phyloP scores from a whole-genome alignment of 1,140 invertebrate species.

The Drosophila yakuba region DNA sequence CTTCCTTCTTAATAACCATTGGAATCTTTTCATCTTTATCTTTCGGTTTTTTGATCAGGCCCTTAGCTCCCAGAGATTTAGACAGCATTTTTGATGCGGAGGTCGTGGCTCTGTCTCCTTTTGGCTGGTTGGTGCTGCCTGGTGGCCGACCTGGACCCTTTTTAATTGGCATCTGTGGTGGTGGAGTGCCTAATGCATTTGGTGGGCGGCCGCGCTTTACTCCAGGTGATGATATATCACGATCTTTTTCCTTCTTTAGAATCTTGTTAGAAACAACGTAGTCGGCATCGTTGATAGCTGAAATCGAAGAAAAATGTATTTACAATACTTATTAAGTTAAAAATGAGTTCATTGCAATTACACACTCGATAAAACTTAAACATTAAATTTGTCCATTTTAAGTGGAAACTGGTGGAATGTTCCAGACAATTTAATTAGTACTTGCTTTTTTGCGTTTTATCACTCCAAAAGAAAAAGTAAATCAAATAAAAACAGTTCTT shows the following conservation, averaged over 20 bases:
- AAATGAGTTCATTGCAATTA: too few relatives aligned
- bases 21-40: conserved; percentile 56
- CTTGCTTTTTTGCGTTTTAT: conserved; percentile 47
- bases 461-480: conserved; percentile 58
- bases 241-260: conserved; percentile 74
- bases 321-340: not conserved
- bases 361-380: not conserved
- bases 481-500: conserved; percentile 66
- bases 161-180: conserved; percentile 10
- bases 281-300: conserved; percentile 78
- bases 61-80: conserved; percentile 22
- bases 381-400: not conserved
- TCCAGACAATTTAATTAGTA: not conserved
- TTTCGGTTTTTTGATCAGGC: conserved; percentile 39
- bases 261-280: conserved; percentile 58
- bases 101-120: conserved; percentile 25
- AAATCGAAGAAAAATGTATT: conserved; percentile 21
- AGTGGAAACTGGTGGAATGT: not conserved
- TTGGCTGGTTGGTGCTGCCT: conserved; percentile 34
- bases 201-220: conserved; percentile 50
- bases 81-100: conserved; percentile 17
- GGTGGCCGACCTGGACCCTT: conserved; percentile 39
- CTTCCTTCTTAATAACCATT: conserved; percentile 72
- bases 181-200: conserved; percentile 33
- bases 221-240: conserved; percentile 49